Percentiles rank a stretch among this genome's conserved stretches.
Conservation (phyloP, 2,797 vertebrate genomes). For the Helarctos malayanus region DNA sequence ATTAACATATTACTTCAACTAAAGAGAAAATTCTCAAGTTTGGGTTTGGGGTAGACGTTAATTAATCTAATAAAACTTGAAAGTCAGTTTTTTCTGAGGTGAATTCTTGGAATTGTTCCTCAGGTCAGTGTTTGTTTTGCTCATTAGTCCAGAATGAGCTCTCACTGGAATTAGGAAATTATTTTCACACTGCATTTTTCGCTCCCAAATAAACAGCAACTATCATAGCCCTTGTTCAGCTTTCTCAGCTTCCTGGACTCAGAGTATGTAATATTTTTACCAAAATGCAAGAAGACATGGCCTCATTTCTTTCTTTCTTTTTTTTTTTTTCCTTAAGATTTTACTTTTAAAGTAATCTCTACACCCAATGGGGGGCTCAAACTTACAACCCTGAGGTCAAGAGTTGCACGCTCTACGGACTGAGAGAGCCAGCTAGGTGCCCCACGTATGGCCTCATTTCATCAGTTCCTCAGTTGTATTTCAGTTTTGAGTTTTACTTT, state of each 20-base stretch:
- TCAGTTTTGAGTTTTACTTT: background rate
- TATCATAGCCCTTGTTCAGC: background rate
- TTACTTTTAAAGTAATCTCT: background rate
- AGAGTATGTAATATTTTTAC: background rate
- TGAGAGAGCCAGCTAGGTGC: background rate
- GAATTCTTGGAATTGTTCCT: background rate
- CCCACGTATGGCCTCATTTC: background rate
- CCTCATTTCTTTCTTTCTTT: background rate
- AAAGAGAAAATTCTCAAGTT: constrained; percentile 44
- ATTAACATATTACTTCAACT: background rate
- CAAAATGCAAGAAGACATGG: background rate
- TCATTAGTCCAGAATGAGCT: background rate
- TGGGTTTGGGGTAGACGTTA: constrained; percentile 6
- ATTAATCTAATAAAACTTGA: constrained; percentile 20
- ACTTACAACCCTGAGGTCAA: background rate
- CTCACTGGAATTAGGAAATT: background rate
- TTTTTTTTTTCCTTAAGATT: background rate
- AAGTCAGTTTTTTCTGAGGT: background rate
- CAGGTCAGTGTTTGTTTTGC: background rate
- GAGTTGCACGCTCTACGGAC: background rate
- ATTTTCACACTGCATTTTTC: constrained; percentile 42
- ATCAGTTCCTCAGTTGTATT: background rate
- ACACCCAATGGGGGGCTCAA: background rate
- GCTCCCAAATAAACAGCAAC: background rate
- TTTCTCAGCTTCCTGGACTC: background rate